These are phyloP conservation scores for Oxystoma pomonae DNA, from an alignment of 2,888 invertebrate species.

Conservation along the genomic window DNA sequence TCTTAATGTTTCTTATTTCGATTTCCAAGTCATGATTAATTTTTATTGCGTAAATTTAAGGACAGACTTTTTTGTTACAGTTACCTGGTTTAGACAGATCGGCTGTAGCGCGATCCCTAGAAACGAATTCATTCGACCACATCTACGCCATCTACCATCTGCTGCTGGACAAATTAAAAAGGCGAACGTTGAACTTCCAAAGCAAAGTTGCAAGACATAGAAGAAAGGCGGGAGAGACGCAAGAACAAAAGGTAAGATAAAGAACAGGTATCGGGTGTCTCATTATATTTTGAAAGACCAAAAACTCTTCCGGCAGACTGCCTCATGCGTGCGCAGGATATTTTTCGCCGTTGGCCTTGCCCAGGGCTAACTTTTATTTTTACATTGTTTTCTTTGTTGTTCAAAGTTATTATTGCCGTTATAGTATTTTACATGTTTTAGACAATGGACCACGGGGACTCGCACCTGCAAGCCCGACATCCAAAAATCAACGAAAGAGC, in stretches of 20 bases:
- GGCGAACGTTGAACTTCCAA: slow-evolving; percentile 51
- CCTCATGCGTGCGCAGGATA: no score
- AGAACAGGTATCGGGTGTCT: no score
- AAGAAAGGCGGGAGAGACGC: slow-evolving; percentile 15
- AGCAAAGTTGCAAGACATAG: slow-evolving; percentile 51
- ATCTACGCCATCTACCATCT: slow-evolving; percentile 92
- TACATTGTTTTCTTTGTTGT: no score
- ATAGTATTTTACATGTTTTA: slow-evolving; percentile 16
- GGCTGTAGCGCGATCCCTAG: slow-evolving; percentile 75
- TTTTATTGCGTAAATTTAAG: no score
- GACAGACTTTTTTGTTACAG: slow-evolving; percentile 48
- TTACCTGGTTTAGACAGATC: slow-evolving; percentile 72
- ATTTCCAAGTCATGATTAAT: no score
- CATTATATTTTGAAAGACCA: slow-evolving; percentile 1
- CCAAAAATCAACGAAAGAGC: slow-evolving; percentile 44
- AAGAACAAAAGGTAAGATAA: slow-evolving; percentile 16
- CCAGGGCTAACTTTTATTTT: no score
- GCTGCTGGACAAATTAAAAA: slow-evolving; percentile 73
- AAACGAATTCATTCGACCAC: slow-evolving; percentile 83
- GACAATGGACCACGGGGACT: slow-evolving; percentile 16
- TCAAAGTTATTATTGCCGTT: no score
- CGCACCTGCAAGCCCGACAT: slow-evolving; percentile 29
- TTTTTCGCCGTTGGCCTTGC: no score
- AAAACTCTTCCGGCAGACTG: no score
- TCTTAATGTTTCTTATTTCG: no score